Percentiles rank a stretch among this genome's conserved stretches.
Evolutionary conservation across 2,888 invertebrate species (phyloP).

Genomic region (Serripes groenlandicus): DNA sequence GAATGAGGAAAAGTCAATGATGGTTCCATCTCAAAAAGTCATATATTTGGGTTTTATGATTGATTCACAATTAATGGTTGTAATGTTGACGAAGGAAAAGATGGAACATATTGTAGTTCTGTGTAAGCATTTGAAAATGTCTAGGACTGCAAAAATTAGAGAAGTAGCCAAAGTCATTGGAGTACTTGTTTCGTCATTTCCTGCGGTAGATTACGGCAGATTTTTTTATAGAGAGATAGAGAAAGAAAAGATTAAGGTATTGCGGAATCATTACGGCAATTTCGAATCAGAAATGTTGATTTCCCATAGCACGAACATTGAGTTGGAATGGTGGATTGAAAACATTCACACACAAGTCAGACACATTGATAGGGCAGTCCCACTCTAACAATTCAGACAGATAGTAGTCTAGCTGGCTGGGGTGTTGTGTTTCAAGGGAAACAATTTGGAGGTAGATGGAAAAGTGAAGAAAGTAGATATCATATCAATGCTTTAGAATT

Average conservation of each 20-base stretch:
- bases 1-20: constrained; percentile 47
- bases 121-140: constrained; percentile 1
- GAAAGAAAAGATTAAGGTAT: constrained; percentile 18
- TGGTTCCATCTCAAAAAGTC: constrained; percentile 38
- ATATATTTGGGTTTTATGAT: constrained; percentile 42
- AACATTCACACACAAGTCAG: constrained; percentile 33
- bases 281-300: constrained; percentile 35
- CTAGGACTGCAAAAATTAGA: constrained; percentile 22
- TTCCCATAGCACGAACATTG: constrained; percentile 12
- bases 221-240: constrained; percentile 43
- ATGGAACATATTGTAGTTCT: constrained; percentile 25
- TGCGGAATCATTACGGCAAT: constrained; percentile 25
- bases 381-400: constrained; percentile 31
- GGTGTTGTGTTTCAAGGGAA: constrained; percentile 24
- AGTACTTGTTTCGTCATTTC: constrained; percentile 30
- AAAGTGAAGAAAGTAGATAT: constrained; percentile 17
- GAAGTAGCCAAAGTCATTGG: constrained; percentile 49
- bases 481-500: constrained; percentile 66
- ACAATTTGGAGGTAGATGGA: constrained; percentile 42
- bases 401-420: constrained; percentile 42
- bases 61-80: constrained; percentile 52
- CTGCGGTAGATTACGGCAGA: constrained; percentile 48
- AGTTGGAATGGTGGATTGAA: constrained; percentile 47
- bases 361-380: constrained; percentile 36
- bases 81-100: constrained; percentile 46